Base-by-base conservation (phyloP, 1,140 invertebrate genomes). In the Pachypeltis micranthus region DNA sequence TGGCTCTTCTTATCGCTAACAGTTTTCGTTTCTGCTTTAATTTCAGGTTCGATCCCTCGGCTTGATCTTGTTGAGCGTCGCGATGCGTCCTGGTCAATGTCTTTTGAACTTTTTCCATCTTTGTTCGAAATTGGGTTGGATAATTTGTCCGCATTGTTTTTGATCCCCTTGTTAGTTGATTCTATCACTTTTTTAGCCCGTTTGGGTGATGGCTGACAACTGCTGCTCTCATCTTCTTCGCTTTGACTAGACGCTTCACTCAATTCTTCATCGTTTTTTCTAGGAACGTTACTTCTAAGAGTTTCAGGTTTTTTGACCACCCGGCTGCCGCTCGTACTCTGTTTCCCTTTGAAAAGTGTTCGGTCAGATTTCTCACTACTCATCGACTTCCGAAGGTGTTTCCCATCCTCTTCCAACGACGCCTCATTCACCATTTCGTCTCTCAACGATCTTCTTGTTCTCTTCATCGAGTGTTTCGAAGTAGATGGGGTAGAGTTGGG, bases 21-120 rank as follows among this genome's bases (percentile, higher is more conserved):
- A n/a, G n/a, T n/a, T n/a, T n/a, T n/a, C n/a, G n/a, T n/a, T n/a
- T n/a, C n/a, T n/a, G n/a, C n/a, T n/a, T n/a, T n/a, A n/a, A n/a
- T n/a, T n/a, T n/a, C 56, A 24, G 56, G 7, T 14, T 16, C 14
- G 25, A 14, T 12, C n/a, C 21, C 25, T 67, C 59, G 63, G 67
- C 16, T 66, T 61, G 2, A 63, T 63, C 26, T 63, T 27, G 31
- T 62, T 28, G 25, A 19, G 7, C 51, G 56, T 27, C 25, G n/a
- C n/a, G n/a, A n/a, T n/a, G n/a, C n/a, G n/a, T n/a, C n/a, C n/a
- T n/a, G n/a, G n/a, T n/a, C n/a, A n/a, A n/a, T n/a, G n/a, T n/a
- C n/a, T n/a, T n/a, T n/a, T n/a, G n/a, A n/a, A n/a, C n/a, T n/a
- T n/a, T n/a, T n/a, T n/a, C n/a, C n/a, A n/a, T n/a, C n/a, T n/a